Percentiles rank a stretch among this genome's conserved stretches.
These are phyloP conservation scores for Thereva nobilitata DNA, from an alignment of 2,888 invertebrate genomes.

Conservation along the genomic window DNA sequence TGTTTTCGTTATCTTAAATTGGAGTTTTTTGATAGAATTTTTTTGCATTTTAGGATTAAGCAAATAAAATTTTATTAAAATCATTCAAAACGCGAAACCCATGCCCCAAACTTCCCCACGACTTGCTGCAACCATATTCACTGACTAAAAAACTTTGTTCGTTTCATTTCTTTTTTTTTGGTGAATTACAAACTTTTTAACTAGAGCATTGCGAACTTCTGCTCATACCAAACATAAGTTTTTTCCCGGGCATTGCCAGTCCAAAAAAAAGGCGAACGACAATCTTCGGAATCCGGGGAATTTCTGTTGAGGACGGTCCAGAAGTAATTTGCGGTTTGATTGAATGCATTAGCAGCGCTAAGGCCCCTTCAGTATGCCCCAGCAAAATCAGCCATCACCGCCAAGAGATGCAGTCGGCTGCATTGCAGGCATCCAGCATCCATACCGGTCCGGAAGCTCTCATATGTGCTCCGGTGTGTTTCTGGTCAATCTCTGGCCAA, in stretches of 20 bases:
- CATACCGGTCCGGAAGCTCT: conserved; percentile 35
- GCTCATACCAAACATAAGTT: no score
- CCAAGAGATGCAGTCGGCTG: neutral
- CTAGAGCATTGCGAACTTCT: no score
- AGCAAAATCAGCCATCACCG: conserved; percentile 5
- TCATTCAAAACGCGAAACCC: no score
- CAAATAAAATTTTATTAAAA: no score
- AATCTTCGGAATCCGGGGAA: conserved; percentile 16
- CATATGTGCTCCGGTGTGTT: conserved; percentile 13
- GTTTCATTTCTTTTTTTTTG: no score
- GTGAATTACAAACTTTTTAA: no score
- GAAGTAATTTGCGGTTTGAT: conserved; percentile 27
- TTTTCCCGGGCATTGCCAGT: neutral
- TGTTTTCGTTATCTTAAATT: no score
- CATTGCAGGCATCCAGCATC: conserved; percentile 11
- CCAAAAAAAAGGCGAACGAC: conserved; percentile 13
- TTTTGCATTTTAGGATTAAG: no score
- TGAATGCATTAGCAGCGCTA: conserved; percentile 29
- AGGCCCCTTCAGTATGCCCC: conserved; percentile 22
- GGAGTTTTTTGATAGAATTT: no score
- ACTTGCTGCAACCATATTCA: no score
- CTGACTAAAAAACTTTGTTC: no score
- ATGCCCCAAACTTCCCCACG: no score
- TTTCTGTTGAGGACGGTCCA: conserved; percentile 23
- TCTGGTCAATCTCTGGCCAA: conserved; percentile 30